phyloP scores from a whole-genome alignment of 2,888 invertebrate genomes.

The Clusia tigrina region DNA sequence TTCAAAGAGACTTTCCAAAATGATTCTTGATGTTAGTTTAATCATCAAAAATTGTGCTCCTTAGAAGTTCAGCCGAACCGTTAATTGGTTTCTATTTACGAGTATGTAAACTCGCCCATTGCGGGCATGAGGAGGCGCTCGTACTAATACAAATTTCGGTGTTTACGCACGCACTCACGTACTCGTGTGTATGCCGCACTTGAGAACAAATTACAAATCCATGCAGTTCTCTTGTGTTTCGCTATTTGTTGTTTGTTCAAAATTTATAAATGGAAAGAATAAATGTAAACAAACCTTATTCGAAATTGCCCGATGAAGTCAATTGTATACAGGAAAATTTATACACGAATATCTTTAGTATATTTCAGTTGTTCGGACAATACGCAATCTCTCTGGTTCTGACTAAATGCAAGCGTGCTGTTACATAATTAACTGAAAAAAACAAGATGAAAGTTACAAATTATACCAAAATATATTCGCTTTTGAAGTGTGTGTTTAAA shows the following conservation, averaged over 20 bases:
- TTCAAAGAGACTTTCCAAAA: too few relatives aligned
- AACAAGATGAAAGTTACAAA: too few relatives aligned
- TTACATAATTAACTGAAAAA: slow-evolving; percentile 14
- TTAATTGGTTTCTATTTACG: too few relatives aligned
- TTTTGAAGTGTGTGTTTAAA: too few relatives aligned
- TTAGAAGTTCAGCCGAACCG: too few relatives aligned
- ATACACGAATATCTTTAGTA: slow-evolving; percentile 26
- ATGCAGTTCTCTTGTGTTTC: slow-evolving; percentile 31
- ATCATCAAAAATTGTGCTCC: too few relatives aligned
- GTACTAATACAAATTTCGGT: slow-evolving; percentile 10
- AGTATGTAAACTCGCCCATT: too few relatives aligned
- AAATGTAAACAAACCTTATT: slow-evolving; percentile 59
- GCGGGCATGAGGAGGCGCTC: too few relatives aligned
- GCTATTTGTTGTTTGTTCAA: too few relatives aligned
- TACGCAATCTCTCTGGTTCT: slow-evolving; percentile 12
- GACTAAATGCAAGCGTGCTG: not conserved
- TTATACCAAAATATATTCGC: too few relatives aligned
- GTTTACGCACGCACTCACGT: slow-evolving; percentile 25
- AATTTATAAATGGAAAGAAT: slow-evolving; percentile 12
- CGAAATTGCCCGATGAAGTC: slow-evolving; percentile 57
- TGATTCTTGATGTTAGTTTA: too few relatives aligned
- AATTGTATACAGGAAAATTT: slow-evolving; percentile 49
- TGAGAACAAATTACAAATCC: slow-evolving; percentile 23
- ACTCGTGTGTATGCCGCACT: slow-evolving; percentile 27
- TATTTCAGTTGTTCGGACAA: slow-evolving; percentile 19